A percentile compares a stretch with the other conserved stretches of the same genome.
Evolutionary conservation across 1,140 invertebrate genomes (phyloP).

Genomic region (Hyphantria cunea): DNA sequence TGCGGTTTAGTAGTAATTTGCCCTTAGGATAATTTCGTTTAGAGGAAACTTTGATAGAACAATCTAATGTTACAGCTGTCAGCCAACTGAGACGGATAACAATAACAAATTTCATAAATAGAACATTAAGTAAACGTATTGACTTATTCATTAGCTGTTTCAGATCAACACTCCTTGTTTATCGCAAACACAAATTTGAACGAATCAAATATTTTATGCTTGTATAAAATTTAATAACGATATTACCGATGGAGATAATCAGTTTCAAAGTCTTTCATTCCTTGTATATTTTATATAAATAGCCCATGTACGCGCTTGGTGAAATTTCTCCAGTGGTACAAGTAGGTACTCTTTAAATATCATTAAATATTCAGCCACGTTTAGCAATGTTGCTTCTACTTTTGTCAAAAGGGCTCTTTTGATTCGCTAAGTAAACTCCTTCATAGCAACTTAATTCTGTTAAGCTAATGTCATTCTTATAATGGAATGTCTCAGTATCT

Average conservation of each 20-base stretch:
- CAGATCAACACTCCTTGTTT: too few species aligned
- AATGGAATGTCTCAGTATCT: background rate
- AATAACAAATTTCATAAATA: too few species aligned
- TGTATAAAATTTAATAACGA: too few species aligned
- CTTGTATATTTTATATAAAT: too few species aligned
- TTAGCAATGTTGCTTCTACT: constrained; percentile 1
- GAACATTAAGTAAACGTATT: too few species aligned
- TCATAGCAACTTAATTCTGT: background rate
- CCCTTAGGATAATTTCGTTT: constrained; percentile 4
- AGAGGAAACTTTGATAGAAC: background rate
- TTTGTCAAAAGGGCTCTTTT: background rate
- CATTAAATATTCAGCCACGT: constrained; percentile 13
- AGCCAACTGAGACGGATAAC: too few species aligned
- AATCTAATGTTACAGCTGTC: background rate
- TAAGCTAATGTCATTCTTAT: constrained; percentile 1
- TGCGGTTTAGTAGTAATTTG: constrained; percentile 23
- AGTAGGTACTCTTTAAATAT: constrained; percentile 13
- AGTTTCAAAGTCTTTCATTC: too few species aligned
- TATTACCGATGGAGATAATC: too few species aligned
- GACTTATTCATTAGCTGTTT: too few species aligned
- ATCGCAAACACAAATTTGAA: too few species aligned
- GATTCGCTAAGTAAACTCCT: constrained; percentile 5
- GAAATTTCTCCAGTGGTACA: background rate
- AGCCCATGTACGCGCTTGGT: background rate
- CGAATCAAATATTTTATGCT: too few species aligned